Percentiles rank a stretch among this genome's conserved stretches.
Conservation (phyloP, 23 tunicate species). For the Styela plicata region DNA sequence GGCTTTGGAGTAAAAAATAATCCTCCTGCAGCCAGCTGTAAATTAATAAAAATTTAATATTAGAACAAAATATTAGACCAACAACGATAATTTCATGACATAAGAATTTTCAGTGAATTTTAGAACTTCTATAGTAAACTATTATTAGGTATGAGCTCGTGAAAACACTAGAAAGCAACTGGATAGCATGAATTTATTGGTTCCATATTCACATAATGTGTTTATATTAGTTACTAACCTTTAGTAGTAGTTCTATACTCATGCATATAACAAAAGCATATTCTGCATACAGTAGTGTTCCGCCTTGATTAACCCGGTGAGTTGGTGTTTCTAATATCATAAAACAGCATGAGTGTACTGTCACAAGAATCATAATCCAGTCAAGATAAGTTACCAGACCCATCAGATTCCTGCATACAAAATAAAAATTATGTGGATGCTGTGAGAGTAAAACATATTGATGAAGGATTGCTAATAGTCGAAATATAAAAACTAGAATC, state of each 20-base stretch:
- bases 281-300: constrained; percentile 59
- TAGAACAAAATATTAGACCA: not conserved
- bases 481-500: no score
- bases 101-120: no score
- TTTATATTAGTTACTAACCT: constrained; percentile 54
- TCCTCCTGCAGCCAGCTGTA: constrained; percentile 82
- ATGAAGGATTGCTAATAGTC: no score
- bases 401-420: constrained; percentile 69
- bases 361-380: constrained; percentile 89
- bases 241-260: constrained; percentile 75
- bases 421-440: no score
- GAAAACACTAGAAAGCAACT: no score
- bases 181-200: no score
- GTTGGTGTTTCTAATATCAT: constrained; percentile 86
- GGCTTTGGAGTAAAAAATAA: constrained; percentile 96
- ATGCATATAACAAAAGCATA: constrained; percentile 78
- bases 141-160: no score
- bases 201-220: no score
- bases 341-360: constrained; percentile 73
- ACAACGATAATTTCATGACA: no score
- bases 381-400: constrained; percentile 92
- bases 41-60: not conserved
- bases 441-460: no score
- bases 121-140: no score
- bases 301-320: constrained; percentile 49